Evolutionary conservation across 2,113 vertebrate genomes (phyloP), one percentile per base, ranked within the genome.

Genomic region (Phoenicopterus ruber): DNA sequence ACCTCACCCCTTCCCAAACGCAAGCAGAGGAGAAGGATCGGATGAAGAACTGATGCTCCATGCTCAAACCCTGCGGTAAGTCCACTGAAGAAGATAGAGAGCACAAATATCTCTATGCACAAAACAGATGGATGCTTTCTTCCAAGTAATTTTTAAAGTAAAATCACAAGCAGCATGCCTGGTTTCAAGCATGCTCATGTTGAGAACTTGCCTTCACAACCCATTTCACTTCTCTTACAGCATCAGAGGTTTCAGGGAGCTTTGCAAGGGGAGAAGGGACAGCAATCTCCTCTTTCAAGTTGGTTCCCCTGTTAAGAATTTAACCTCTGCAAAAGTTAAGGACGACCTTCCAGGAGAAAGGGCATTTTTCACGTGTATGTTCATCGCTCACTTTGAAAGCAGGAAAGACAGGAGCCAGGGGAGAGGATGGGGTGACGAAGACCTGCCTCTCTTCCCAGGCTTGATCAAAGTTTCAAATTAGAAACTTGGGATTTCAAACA

Each of bases 161-260:
- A 31, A 47, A 63, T 31, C 82, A 34, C 82, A 42, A 52, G 44
- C 70, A 21, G 24, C 49, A 31, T 0, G 0, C 25, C 47, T 7
- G 61, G 49, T 57, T 79, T 73, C 25, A 13, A 69, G 32, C 55
- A 57, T 0, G 0, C 3, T 57, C 1, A 0, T 36, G 18, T 17
- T 34, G 26, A 74, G 50, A 70, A 20, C n/a, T 32, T 29, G 17
- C 50, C 85, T 71, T 76, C 50, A 65, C 29, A 49, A 47, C 40
- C 24, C 61, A 18, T 13, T 31, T 67, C 34, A 31, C 12, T 3
- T 34, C 31, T 36, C 62, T 34, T 9, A 17, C 2, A 25, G 18
- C 49, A 36, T 58, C 66, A 25, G 31, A 32, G 15, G 38, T 22
- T 72, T 52, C 59, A 13, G 29, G 22, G 42, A 81, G 49, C 65